Percentiles rank a stretch among this genome's conserved stretches.
These are phyloP conservation scores for Xyrichtys novacula DNA, from an alignment of 2,797 vertebrate genomes.

Conservation along the genomic window DNA sequence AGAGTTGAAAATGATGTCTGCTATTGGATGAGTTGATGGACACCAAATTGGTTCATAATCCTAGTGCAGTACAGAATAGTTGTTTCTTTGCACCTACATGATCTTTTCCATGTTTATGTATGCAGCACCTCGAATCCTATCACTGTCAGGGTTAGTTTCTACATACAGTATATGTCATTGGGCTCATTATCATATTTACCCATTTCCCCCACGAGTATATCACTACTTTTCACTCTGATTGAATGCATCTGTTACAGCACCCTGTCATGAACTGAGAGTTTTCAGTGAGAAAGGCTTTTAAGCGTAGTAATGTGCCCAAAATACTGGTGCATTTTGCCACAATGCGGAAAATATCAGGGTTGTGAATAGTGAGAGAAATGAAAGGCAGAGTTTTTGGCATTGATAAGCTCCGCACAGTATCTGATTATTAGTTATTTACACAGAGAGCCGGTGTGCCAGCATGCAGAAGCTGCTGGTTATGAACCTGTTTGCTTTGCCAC, in stretches of 20 bases:
- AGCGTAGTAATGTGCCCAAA: slow-evolving; percentile 12
- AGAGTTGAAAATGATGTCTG: too few relatives aligned
- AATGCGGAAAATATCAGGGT: not conserved
- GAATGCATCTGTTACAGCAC: not conserved
- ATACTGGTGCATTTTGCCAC: slow-evolving; percentile 14
- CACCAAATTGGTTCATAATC: too few relatives aligned
- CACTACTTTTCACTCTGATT: not conserved
- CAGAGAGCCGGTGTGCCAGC: slow-evolving; percentile 22
- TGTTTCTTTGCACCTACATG: too few relatives aligned
- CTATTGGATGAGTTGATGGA: too few relatives aligned
- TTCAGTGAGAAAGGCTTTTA: not conserved
- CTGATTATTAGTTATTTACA: slow-evolving; percentile 48
- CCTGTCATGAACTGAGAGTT: slow-evolving; percentile 20
- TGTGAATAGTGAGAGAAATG: slow-evolving; percentile 1
- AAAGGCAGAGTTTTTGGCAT: slow-evolving; percentile 12
- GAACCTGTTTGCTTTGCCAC: slow-evolving; percentile 51
- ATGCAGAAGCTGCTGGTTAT: slow-evolving; percentile 30
- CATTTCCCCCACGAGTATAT: not conserved
- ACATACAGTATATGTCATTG: too few relatives aligned
- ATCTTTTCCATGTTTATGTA: too few relatives aligned
- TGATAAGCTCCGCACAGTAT: slow-evolving; percentile 16
- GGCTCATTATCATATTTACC: not conserved
- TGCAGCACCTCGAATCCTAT: too few relatives aligned
- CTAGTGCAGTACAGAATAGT: too few relatives aligned
- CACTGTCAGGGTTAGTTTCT: too few relatives aligned